Evolutionary conservation across 2,797 vertebrate genomes (phyloP).

Genomic region (Liparis tanakae): DNA sequence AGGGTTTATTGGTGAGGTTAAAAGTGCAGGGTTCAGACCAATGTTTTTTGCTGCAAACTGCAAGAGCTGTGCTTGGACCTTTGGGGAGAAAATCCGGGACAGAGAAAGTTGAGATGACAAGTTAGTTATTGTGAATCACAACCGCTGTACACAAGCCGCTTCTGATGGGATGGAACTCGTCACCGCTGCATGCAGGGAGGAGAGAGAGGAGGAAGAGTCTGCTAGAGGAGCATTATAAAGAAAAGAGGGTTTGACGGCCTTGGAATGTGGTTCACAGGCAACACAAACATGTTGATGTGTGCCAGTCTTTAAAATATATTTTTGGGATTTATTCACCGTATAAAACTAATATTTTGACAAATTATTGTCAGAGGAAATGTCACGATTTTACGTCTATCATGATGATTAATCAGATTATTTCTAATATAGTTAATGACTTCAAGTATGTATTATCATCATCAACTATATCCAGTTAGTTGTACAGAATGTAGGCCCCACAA

Average conservation of each 20-base stretch:
- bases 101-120: conserved; percentile 22
- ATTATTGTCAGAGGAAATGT: neutral
- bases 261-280: neutral
- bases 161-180: conserved; percentile 26
- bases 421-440: neutral
- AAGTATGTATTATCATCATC: neutral
- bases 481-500: neutral
- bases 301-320: neutral
- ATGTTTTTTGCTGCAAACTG: conserved; percentile 99
- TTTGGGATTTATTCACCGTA: neutral
- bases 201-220: neutral
- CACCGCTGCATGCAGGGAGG: neutral
- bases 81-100: conserved; percentile 5
- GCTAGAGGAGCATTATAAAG: neutral
- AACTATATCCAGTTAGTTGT: neutral
- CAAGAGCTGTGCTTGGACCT: conserved; percentile 99
- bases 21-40: conserved; percentile 99
- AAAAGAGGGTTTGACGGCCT: neutral
- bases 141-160: conserved; percentile 22
- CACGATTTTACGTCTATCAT: neutral
- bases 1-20: conserved; percentile 99
- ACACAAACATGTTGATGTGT: neutral
- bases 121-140: conserved; percentile 42
- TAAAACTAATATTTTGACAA: too few relatives aligned
- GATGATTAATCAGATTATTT: neutral